Evolutionary conservation across 1,140 invertebrate genomes (phyloP), one percentile per base, ranked within the genome.

Genomic region (Coenobita brevimanus): DNA sequence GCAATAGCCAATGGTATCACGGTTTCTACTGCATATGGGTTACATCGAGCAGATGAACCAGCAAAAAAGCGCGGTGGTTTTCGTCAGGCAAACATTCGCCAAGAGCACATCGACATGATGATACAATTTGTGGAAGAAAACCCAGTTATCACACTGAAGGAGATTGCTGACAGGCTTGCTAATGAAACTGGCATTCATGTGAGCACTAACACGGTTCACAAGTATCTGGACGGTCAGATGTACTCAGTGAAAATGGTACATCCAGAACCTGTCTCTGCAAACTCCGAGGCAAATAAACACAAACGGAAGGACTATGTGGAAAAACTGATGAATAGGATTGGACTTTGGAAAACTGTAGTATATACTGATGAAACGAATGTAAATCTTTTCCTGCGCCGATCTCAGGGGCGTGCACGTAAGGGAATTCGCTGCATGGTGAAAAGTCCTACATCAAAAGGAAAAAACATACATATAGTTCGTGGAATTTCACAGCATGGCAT

Each of bases 251-350:
- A 80, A 36, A 80, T 54, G 54, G 2, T 50, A 30, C 17, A 54
- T 50, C 76, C 43, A 21, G n/a, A 80, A 80, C 27, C 76, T 30
- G 76, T 80, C 15, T n/a, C 50, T 2, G n/a, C 30, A 1, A 80
- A 80, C 76, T 80, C 46, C 3, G 27, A 82, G 30, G 33, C 30
- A 82, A 69, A 67, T 82, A 67, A 82, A 82, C 60, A 67, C 2
- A 82, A 67, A 38, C 13, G 62, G n/a, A 82, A 38, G 62, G 57
- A 50, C 6, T 50, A 62, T 62, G 24, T 67, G 24, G 41, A 57
- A 21, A 36, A 82, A 82, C 24, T 82, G 36, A 69, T 82, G 80
- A 69, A 82, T 15, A 82, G 80, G 62, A 82, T 46, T 82, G 80
- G 80, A 82, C 57, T 2, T 33, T 4, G 36, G 21, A 82, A 82